Evolutionary conservation across 2,888 invertebrate species (phyloP).

Genomic region (Spicauda simplicius): DNA sequence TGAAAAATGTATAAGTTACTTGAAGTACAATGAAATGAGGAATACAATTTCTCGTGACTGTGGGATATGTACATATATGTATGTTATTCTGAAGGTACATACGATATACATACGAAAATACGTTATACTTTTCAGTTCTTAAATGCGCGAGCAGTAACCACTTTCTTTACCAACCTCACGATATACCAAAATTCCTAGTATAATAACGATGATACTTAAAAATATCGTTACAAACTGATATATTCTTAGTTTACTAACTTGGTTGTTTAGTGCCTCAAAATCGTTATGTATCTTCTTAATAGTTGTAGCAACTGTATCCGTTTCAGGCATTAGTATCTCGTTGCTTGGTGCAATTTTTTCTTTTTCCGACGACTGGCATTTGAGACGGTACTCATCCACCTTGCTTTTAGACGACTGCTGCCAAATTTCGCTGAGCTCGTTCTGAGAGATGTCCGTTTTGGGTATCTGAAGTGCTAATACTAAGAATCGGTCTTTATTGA

Average conservation of each 20-base stretch:
- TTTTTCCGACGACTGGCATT: constrained; percentile 86
- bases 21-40: too few species aligned
- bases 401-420: constrained; percentile 85
- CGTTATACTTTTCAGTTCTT: neutral
- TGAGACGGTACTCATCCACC: constrained; percentile 89
- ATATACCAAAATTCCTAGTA: constrained; percentile 66
- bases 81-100: too few species aligned
- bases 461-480: constrained; percentile 92
- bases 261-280: constrained; percentile 60
- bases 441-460: constrained; percentile 79
- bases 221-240: constrained; percentile 66
- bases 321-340: constrained; percentile 85
- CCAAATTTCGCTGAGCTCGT: constrained; percentile 91
- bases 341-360: constrained; percentile 66
- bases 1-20: too few species aligned
- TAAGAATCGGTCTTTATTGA: constrained; percentile 93
- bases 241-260: constrained; percentile 63
- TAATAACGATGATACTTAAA: constrained; percentile 59
- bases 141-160: constrained; percentile 2
- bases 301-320: constrained; percentile 88
- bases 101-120: too few species aligned
- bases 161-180: constrained; percentile 57
- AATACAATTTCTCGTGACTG: too few species aligned
- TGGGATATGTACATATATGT: too few species aligned
- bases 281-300: constrained; percentile 66